Base-by-base conservation (phyloP, 2,113 vertebrate species). In the Ageneiosus marmoratus region DNA sequence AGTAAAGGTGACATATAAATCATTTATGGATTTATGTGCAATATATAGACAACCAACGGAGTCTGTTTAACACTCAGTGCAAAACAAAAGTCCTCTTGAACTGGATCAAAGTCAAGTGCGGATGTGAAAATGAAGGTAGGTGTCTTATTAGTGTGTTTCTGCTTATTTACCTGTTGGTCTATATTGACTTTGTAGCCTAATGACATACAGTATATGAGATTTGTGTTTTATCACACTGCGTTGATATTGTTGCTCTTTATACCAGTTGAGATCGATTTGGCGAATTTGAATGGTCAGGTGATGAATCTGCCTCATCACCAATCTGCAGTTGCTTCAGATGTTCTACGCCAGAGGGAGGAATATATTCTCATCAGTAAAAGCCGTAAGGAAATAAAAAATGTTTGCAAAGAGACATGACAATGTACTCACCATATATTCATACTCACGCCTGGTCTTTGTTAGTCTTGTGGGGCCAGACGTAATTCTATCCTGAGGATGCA, bases 81-180 rank as follows among this genome's bases (percentile, higher is more conserved):
- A 83, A 77, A 53, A 83, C 24, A 2, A 15, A 44, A 27, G 73
- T 63, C 46, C 73, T 83, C 32, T 9, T 83, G 12, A 34, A 77
- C 55, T 83, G 82, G 7, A 83, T 83, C 37, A 77, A 83, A 77
- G 50, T 32, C 10, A 77, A 77, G 34, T 83, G 74, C 55, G 46
- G 48, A 37, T 77, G 82, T 56, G 50, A 63, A 44, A 15, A 16
- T 32, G 73, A 83, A 41, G 81, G 72, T 83, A 67, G 13, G 53
- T 34, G 20, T 24, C 20, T 34, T n/a, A 41, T 12, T 8, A 24
- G 1, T n/a, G 34, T 70, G 12, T 65, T 34, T 65, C 32, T 67
- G 7, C 16, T 37, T 37, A 37, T 37, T 48, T 72, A 72, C 9
- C 56, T 27, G 15, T 18, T 62, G 37, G 5, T 37, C 3, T 15